These are phyloP conservation scores for Helicolenus hilgendorfi DNA, from an alignment of 2,797 vertebrate species.

Conservation along the genomic window DNA sequence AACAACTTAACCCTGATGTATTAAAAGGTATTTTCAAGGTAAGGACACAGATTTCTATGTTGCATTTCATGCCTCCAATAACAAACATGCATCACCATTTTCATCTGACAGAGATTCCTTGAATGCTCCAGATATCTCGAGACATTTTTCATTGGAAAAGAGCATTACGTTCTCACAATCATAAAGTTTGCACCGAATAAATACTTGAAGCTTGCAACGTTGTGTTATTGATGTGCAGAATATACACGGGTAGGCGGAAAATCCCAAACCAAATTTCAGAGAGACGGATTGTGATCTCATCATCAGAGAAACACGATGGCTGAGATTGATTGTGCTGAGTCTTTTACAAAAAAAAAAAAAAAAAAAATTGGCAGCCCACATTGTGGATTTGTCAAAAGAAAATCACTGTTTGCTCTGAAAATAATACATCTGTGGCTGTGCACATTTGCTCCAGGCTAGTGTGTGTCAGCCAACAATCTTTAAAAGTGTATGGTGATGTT, in stretches of 20 bases:
- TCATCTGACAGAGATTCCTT: conserved; percentile 20
- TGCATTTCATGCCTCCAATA: not conserved
- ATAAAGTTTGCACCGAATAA: conserved; percentile 50
- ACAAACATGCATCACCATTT: not conserved
- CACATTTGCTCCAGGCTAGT: conserved; percentile 54
- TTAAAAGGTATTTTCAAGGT: not conserved
- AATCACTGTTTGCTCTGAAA: conserved; percentile 61
- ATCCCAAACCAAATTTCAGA: conserved; percentile 77
- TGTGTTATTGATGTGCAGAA: conserved; percentile 58
- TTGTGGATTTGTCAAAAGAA: conserved; percentile 61
- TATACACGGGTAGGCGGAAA: conserved; percentile 65
- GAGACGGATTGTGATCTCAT: conserved; percentile 71
- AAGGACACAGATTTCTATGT: not conserved
- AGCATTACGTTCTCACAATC: conserved; percentile 29
- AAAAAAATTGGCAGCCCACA: conserved; percentile 44
- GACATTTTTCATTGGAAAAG: not conserved
- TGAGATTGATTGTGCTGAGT: conserved; percentile 66
- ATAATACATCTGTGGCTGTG: conserved; percentile 63
- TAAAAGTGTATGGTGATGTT: conserved; percentile 42
- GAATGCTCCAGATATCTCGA: not conserved
- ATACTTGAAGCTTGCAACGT: conserved; percentile 17
- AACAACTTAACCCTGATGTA: not conserved
- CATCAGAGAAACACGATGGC: conserved; percentile 52
- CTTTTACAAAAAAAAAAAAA: conserved; percentile 18
- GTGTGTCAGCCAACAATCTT: conserved; percentile 58